Percentiles rank a stretch among this genome's conserved stretches.
Evolutionary conservation across 2,113 vertebrate species (phyloP).

Genomic region (Eubucco bourcierii): DNA sequence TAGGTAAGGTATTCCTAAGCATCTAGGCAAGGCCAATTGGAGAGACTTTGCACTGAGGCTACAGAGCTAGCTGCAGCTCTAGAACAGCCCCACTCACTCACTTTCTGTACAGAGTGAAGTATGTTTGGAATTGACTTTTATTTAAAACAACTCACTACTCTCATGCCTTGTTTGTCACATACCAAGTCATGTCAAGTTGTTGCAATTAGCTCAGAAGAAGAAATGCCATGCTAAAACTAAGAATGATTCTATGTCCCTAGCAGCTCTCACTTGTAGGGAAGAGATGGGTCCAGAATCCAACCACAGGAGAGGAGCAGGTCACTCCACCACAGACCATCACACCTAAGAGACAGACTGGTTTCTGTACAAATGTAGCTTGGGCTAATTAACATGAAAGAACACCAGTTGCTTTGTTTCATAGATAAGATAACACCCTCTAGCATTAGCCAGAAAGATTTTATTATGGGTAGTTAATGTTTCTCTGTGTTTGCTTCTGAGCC

Average conservation of each 20-base stretch:
- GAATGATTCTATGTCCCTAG: background rate
- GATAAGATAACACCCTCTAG: background rate
- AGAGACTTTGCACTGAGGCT: background rate
- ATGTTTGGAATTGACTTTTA: background rate
- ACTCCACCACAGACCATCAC: background rate
- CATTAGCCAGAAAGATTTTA: background rate
- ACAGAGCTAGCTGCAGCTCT: background rate
- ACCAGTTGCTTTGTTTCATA: background rate
- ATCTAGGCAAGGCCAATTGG: background rate
- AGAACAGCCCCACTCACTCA: background rate
- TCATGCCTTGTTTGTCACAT: background rate
- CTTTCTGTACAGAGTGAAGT: background rate
- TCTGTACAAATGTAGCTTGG: background rate
- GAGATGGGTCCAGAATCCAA: background rate
- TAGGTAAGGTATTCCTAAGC: background rate
- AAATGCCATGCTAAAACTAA: background rate
- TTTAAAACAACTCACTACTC: background rate
- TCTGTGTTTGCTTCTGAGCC: background rate
- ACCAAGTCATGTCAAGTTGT: background rate
- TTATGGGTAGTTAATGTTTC: background rate
- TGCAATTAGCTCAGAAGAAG: background rate
- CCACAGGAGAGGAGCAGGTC: background rate
- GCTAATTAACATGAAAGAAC: background rate
- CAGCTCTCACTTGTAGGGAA: accelerated
- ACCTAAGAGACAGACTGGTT: background rate